phyloP scores from a whole-genome alignment of 2,888 invertebrate genomes.

The Cremastinae sp. region DNA sequence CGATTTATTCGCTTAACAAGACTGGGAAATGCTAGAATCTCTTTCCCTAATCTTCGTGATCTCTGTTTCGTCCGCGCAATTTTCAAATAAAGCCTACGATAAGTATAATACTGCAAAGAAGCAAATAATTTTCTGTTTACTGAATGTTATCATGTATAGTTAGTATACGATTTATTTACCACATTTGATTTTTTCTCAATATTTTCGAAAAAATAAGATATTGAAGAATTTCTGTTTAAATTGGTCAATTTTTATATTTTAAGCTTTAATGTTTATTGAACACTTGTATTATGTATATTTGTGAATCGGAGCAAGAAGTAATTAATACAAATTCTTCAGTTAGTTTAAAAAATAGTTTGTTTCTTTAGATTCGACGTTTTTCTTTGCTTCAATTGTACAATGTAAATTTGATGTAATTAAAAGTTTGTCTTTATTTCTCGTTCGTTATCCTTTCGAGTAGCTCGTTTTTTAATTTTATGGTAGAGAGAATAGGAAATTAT shows the following conservation, averaged over 20 bases:
- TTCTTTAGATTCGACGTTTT: background rate
- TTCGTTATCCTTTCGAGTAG: too few species aligned
- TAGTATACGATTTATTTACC: too few species aligned
- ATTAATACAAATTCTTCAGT: too few species aligned
- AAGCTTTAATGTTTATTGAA: background rate
- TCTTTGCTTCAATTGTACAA: slow-evolving; percentile 7
- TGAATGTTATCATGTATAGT: background rate
- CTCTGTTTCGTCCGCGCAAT: background rate
- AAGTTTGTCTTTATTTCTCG: too few species aligned
- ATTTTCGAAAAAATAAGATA: too few species aligned
- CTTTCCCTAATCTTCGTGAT: background rate
- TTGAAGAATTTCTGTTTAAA: slow-evolving; percentile 7
- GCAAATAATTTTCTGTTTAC: background rate
- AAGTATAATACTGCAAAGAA: background rate
- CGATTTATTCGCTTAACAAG: slow-evolving; percentile 10
- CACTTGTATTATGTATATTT: slow-evolving; percentile 18
- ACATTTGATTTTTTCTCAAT: too few species aligned
- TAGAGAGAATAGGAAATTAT: slow-evolving; percentile 18
- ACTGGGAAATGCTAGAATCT: background rate
- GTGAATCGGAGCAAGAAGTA: background rate
- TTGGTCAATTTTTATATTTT: slow-evolving; percentile 24
- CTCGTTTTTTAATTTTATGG: background rate
- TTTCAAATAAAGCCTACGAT: background rate
- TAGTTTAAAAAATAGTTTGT: background rate
- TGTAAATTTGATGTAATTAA: too few species aligned